Evolutionary conservation across 2,797 vertebrate genomes (phyloP).

Genomic region (Antrozous pallidus): DNA sequence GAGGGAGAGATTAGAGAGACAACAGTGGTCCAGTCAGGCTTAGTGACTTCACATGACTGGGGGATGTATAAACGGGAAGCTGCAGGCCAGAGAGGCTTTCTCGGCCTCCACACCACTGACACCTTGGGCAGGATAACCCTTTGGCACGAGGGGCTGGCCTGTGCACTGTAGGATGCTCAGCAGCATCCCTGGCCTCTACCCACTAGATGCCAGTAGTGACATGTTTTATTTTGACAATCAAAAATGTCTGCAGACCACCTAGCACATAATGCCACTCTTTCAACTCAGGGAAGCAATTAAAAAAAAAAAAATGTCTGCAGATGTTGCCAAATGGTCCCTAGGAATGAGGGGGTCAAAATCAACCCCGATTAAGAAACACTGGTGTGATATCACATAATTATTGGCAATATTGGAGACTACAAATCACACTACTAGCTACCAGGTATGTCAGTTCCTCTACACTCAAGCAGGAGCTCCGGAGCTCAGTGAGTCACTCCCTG

Average conservation of each 20-base stretch:
- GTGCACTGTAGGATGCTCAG: neutral
- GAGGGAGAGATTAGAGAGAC: neutral
- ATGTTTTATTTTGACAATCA: neutral
- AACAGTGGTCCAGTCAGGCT: neutral
- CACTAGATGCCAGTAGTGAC: neutral
- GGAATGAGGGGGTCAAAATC: neutral
- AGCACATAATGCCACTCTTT: too few species aligned
- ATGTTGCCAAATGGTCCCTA: neutral
- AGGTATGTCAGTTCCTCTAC: neutral
- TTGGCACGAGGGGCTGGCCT: neutral
- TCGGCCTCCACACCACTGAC: neutral
- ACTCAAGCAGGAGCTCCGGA: neutral
- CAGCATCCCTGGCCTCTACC: neutral
- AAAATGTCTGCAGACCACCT: conserved; percentile 19
- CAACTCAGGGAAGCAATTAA: too few species aligned
- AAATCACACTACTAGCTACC: neutral
- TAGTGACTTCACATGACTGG: neutral
- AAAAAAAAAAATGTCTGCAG: neutral
- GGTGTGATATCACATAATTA: neutral
- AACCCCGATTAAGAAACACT: neutral
- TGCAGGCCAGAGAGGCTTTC: neutral
- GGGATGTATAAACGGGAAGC: too few species aligned
- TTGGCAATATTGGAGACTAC: neutral
- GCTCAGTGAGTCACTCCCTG: neutral
- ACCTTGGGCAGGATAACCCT: neutral